These are phyloP conservation scores for Corythornis cristatus DNA, from an alignment of 2,113 vertebrate species.

Conservation along the genomic window DNA sequence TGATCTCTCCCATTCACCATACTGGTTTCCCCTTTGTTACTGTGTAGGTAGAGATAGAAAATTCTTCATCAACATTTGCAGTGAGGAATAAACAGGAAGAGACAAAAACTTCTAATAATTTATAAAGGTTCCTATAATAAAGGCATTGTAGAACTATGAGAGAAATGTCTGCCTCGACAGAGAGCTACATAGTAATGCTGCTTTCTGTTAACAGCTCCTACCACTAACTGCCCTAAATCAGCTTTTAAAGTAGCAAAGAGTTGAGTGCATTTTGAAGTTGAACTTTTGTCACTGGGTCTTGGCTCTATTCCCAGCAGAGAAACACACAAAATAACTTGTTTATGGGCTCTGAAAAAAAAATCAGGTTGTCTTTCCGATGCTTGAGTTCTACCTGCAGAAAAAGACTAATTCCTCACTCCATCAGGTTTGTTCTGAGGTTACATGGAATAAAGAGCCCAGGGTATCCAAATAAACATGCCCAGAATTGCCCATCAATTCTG, in stretches of 20 bases:
- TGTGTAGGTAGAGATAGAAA: background rate
- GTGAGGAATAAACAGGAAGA: background rate
- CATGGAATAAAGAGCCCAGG: background rate
- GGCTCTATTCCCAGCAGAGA: slow-evolving; percentile 1
- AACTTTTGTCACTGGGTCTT: background rate
- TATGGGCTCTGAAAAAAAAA: background rate
- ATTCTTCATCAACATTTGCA: background rate
- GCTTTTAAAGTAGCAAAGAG: background rate
- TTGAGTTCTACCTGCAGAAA: background rate
- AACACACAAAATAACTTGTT: background rate
- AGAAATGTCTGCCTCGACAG: background rate
- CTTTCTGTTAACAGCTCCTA: slow-evolving; percentile 5
- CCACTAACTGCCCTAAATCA: background rate
- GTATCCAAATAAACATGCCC: background rate
- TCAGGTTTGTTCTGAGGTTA: background rate
- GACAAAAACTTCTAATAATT: background rate
- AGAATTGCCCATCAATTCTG: background rate
- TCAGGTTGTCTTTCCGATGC: background rate
- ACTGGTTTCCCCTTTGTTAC: background rate
- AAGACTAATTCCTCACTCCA: background rate
- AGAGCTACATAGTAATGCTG: background rate
- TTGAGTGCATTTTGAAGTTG: background rate
- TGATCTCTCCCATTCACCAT: background rate
- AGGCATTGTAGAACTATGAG: background rate
- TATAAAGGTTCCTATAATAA: background rate